These are phyloP conservation scores for Brachionus plicatilis DNA, from an alignment of 1,140 invertebrate species.

Conservation along the genomic window DNA sequence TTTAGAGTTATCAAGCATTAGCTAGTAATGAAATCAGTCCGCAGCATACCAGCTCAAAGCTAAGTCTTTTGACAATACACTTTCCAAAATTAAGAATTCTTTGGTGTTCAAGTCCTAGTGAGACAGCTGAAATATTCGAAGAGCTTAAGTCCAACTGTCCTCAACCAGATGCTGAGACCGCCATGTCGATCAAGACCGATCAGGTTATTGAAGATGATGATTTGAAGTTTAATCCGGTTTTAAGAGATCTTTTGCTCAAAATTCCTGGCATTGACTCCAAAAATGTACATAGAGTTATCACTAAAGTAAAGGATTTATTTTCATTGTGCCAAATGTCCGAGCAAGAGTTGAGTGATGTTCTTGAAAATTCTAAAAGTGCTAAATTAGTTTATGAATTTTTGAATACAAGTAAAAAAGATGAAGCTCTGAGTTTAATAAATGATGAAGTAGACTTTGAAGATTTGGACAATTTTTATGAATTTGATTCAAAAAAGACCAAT, in stretches of 20 bases:
- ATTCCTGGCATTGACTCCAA: constrained; percentile 82
- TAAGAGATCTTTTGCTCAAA: constrained; percentile 75
- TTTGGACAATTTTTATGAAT: constrained; percentile 24
- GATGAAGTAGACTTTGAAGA: constrained; percentile 36
- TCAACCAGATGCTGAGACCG: constrained; percentile 54
- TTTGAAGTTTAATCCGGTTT: constrained; percentile 53
- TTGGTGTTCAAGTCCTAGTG: constrained; percentile 90
- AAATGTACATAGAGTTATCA: constrained; percentile 73
- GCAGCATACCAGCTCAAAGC: constrained; percentile 68
- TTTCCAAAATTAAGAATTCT: constrained; percentile 84
- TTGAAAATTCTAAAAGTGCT: constrained; percentile 60
- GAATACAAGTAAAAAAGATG: constrained; percentile 45
- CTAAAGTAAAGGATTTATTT: constrained; percentile 62
- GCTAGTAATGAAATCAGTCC: constrained; percentile 64
- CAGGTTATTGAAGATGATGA: constrained; percentile 45
- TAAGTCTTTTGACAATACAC: constrained; percentile 85
- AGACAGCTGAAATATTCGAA: constrained; percentile 88
- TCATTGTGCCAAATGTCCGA: constrained; percentile 61
- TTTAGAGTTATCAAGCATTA: constrained; percentile 10
- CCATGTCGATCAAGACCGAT: constrained; percentile 55
- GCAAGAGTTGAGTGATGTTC: constrained; percentile 62
- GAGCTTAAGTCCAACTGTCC: constrained; percentile 64
- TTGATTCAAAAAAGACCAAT: neutral
- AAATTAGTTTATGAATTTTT: constrained; percentile 55
- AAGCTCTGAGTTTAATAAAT: neutral